Evolutionary conservation across 2,113 vertebrate genomes (phyloP), one percentile per base, ranked within the genome.

Genomic region (Verasper variegatus): DNA sequence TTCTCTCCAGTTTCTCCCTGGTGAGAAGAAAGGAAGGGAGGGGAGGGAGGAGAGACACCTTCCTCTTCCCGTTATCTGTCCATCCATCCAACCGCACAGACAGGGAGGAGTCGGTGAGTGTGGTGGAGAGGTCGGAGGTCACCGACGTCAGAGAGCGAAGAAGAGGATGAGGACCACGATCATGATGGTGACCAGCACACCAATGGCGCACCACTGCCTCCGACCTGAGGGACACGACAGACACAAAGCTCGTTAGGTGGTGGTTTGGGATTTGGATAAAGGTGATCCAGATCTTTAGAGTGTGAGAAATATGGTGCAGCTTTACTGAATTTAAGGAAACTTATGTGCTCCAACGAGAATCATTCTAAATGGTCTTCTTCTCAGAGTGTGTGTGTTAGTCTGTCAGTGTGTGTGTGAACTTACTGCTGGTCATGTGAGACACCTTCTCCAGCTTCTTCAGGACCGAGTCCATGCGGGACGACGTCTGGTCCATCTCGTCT

Each of bases 401-500:
- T n/a, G n/a, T n/a, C n/a, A n/a, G 56, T 58, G 55, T 57, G 55
- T 65, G 63, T 21, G 14, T 65, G 49, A 20, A 91, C 95, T 94
- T 63, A 95, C 94, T 95, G 79, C 88, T 95, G 12, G 95, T 95
- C 94, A 96, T 95, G 80, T 95, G 95, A 14, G 94, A 95, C 18
- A 95, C 92, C 73, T 95, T 96, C 88, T 95, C 94, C 85, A 95
- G 87, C 86, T 95, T 96, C 87, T 95, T 94, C 17, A 96, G 86
- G 54, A 96, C 94, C 0, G 94, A 93, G 65, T 96, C 94, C 95
- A 96, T 94, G 52, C 84, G 93, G 20, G 94, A 95, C 24, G 95
- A 92, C 2, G 94, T 96, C 82, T 93, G 94, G 51, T 95, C 94
- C 94, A 96, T 95, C 84, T 96, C 94, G 0, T 95, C 93, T 55